Evolutionary conservation across 2,113 vertebrate genomes (phyloP).

Genomic region (Lepisosteus oculatus): DNA sequence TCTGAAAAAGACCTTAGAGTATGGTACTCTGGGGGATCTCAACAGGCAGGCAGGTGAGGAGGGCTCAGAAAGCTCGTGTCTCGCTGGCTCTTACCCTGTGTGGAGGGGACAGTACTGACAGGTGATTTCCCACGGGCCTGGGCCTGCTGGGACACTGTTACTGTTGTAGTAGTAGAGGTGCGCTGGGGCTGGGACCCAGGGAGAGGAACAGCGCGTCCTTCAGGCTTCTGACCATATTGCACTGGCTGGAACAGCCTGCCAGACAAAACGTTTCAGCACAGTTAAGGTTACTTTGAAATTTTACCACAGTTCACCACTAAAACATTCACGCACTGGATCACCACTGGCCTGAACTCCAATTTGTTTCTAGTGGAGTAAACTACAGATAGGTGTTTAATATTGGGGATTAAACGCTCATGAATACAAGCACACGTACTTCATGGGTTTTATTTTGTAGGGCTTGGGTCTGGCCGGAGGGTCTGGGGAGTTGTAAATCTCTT

Average conservation of each 20-base stretch:
- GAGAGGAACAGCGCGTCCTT: conserved; percentile 75
- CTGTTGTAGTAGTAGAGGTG: conserved; percentile 44
- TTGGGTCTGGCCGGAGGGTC: conserved; percentile 67
- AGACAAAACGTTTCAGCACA: neutral
- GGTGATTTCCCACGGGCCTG: conserved; percentile 77
- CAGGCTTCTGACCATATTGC: conserved; percentile 87
- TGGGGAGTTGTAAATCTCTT: conserved; percentile 80
- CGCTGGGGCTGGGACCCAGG: conserved; percentile 65
- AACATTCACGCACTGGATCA: too few relatives aligned
- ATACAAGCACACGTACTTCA: conserved; percentile 63
- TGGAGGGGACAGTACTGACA: conserved; percentile 62
- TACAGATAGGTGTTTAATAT: too few relatives aligned
- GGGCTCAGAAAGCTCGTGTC: neutral
- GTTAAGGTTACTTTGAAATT: too few relatives aligned
- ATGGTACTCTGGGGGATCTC: neutral
- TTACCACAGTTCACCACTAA: too few relatives aligned
- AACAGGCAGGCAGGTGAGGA: neutral
- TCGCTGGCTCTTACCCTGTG: conserved; percentile 69
- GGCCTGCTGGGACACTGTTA: conserved; percentile 56
- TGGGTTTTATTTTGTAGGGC: conserved; percentile 82
- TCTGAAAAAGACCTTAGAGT: neutral
- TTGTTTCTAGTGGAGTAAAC: too few relatives aligned
- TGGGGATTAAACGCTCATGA: too few relatives aligned
- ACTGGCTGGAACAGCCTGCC: conserved; percentile 84
- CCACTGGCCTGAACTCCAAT: too few relatives aligned